A percentile compares a stretch with the other conserved stretches of the same genome.
Conservation (phyloP, 2,797 vertebrate species). For the Megaceryle alcyon region DNA sequence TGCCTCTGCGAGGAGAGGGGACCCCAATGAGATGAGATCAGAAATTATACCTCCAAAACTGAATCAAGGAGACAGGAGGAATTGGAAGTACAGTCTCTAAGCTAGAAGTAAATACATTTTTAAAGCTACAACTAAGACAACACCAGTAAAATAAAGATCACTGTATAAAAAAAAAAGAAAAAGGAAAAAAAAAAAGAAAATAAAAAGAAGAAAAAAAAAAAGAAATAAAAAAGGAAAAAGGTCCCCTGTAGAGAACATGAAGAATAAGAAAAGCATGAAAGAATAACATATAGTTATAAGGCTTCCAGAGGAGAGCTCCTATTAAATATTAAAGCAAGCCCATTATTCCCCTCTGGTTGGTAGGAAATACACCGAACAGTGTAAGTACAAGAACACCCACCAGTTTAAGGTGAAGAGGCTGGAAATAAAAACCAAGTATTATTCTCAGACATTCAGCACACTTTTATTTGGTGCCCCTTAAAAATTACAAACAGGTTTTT, state of each 20-base stretch:
- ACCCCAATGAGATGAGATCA: background rate
- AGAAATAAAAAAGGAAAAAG: background rate
- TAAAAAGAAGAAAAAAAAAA: background rate
- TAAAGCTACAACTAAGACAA: background rate
- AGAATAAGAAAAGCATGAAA: background rate
- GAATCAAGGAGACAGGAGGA: background rate
- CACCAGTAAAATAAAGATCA: background rate
- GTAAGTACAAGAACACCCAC: background rate
- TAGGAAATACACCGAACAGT: background rate
- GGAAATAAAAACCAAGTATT: background rate
- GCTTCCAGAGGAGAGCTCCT: background rate
- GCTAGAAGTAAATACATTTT: background rate
- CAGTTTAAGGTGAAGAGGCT: background rate
- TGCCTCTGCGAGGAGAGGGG: background rate
- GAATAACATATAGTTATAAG: background rate
- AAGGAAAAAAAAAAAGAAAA: background rate
- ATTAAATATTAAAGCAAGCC: slow-evolving; percentile 34
- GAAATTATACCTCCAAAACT: background rate
- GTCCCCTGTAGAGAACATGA: background rate
- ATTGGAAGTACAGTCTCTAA: background rate
- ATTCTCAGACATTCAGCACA: background rate
- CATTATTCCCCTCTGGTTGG: background rate
- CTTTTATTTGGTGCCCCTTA: background rate
- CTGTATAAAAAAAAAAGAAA: background rate
- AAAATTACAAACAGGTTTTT: background rate